A percentile compares a stretch with the other conserved stretches of the same genome.
These are phyloP conservation scores for Hyposmocoma kahamanoa DNA, from an alignment of 1,140 invertebrate species.

Conservation along the genomic window DNA sequence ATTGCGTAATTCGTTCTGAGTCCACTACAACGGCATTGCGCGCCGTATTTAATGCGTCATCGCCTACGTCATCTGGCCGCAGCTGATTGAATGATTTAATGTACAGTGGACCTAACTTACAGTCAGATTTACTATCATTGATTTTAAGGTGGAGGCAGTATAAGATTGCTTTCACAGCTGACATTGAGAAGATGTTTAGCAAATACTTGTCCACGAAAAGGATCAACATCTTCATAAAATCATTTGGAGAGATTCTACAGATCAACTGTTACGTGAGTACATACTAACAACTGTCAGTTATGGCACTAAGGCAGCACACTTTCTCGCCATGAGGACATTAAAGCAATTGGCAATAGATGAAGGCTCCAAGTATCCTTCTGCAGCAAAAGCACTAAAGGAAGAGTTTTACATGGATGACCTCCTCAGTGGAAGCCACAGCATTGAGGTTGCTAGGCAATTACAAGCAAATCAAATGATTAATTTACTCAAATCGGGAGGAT, in stretches of 20 bases:
- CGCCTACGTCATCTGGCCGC: not conserved
- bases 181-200: constrained; percentile 6
- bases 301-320: not conserved
- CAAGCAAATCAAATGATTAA: constrained; percentile 5
- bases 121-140: not conserved
- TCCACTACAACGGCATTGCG: not conserved
- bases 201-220: not conserved
- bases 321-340: constrained; percentile 2
- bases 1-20: not conserved
- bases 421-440: not conserved
- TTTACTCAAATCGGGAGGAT: not conserved
- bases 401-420: constrained; percentile 6
- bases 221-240: constrained; percentile 1
- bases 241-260: not conserved
- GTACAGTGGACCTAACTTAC: constrained; percentile 1
- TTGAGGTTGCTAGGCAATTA: constrained; percentile 2
- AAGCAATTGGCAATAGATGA: constrained; percentile 1
- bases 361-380: not conserved
- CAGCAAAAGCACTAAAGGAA: constrained; percentile 1
- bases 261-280: not conserved
- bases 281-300: not conserved
- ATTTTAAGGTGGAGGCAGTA: constrained; percentile 4
- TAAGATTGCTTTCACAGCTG: not conserved
- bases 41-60: not conserved
- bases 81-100: constrained; percentile 6